Conservation (phyloP, 2,113 vertebrate species). For the Syngnathoides biaculeatus region DNA sequence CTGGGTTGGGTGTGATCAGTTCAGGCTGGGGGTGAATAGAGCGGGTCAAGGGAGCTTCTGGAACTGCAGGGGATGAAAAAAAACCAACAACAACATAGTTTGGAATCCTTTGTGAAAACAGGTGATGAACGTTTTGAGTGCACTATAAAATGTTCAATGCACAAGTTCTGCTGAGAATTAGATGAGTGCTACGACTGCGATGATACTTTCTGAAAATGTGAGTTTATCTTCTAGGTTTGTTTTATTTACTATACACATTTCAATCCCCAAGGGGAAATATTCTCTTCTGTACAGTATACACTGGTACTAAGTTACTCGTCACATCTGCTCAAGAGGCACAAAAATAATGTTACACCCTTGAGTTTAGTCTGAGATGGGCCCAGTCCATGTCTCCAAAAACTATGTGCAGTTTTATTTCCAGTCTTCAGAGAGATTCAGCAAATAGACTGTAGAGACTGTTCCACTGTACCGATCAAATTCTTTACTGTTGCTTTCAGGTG, state of each 20-base stretch:
- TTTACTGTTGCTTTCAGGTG: not conserved
- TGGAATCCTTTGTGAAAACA: too few species aligned
- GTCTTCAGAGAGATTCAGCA: too few species aligned
- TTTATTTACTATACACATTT: not conserved
- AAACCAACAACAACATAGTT: not conserved
- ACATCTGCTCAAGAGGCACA: not conserved
- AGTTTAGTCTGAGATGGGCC: not conserved
- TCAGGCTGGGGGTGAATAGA: not conserved
- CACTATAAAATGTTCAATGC: not conserved
- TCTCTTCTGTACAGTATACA: not conserved
- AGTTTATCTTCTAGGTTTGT: not conserved
- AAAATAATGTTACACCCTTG: not conserved
- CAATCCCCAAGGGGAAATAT: not conserved
- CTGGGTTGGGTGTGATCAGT: slow-evolving; percentile 39
- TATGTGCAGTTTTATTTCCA: too few species aligned
- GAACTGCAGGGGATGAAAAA: slow-evolving; percentile 22
- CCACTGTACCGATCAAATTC: not conserved
- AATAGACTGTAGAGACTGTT: too few species aligned
- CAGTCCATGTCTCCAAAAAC: too few species aligned
- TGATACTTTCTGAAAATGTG: not conserved
- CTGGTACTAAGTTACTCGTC: not conserved
- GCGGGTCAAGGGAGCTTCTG: slow-evolving; percentile 25
- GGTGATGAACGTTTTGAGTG: not conserved
- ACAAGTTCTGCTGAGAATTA: too few species aligned
- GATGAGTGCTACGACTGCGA: too few species aligned